phyloP scores from a whole-genome alignment of 2,888 invertebrate genomes.

The Polymixis flavicincta region DNA sequence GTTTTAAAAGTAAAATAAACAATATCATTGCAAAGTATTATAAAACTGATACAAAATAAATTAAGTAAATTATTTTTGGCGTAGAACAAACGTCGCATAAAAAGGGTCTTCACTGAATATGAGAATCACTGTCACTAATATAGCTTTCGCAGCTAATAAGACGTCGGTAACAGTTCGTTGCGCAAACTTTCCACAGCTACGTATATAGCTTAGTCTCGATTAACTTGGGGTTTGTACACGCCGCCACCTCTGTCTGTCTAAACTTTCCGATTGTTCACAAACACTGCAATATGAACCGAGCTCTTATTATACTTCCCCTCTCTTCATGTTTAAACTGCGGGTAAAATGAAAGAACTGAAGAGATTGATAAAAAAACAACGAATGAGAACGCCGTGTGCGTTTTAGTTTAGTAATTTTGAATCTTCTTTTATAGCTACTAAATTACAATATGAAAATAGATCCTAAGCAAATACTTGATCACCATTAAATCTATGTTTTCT shows the following conservation, averaged over 20 bases:
- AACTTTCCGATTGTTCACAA: slow-evolving; percentile 78
- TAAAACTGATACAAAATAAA: too few relatives aligned
- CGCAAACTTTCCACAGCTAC: slow-evolving; percentile 55
- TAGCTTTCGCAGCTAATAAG: slow-evolving; percentile 19
- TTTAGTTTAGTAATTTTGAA: slow-evolving; percentile 9
- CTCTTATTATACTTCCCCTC: slow-evolving; percentile 68
- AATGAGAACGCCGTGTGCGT: slow-evolving; percentile 12
- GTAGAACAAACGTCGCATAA: not conserved
- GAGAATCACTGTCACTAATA: not conserved
- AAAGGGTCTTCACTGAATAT: not conserved
- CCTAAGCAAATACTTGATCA: slow-evolving; percentile 51
- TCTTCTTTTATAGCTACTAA: slow-evolving; percentile 24
- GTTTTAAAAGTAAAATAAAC: not conserved
- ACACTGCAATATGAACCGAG: slow-evolving; percentile 71
- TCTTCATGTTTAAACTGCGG: slow-evolving; percentile 68
- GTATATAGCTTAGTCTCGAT: slow-evolving; percentile 73
- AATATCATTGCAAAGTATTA: not conserved
- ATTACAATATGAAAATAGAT: slow-evolving; percentile 26
- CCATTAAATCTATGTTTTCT: slow-evolving; percentile 19
- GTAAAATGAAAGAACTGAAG: slow-evolving; percentile 65
- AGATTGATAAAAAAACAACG: slow-evolving; percentile 9
- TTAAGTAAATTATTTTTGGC: not conserved
- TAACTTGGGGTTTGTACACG: slow-evolving; percentile 79
- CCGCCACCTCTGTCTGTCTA: slow-evolving; percentile 74
- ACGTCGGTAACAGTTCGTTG: slow-evolving; percentile 38